Evolutionary conservation across 1,140 invertebrate species (phyloP).

Genomic region (Apis dorsata): DNA sequence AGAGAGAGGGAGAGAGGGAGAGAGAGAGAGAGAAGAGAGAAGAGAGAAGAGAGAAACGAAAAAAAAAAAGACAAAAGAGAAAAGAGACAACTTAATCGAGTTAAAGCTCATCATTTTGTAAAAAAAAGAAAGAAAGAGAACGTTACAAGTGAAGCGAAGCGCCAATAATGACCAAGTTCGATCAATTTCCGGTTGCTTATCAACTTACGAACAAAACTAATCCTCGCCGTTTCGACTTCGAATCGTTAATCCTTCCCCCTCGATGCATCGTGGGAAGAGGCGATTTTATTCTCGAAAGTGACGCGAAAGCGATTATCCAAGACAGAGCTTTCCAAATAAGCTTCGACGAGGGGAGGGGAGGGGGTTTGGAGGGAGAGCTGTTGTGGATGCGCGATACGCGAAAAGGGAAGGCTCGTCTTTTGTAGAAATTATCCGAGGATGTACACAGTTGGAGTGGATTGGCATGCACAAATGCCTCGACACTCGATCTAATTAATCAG

Average conservation of each 20-base stretch:
- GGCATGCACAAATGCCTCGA: slow-evolving; percentile 52
- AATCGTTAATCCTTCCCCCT: not conserved
- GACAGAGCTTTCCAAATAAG: not conserved
- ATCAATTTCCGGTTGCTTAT: not conserved
- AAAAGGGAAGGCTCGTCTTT: slow-evolving; percentile 27
- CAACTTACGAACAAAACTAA: not conserved
- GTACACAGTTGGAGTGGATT: slow-evolving; percentile 38
- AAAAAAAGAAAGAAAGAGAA: not conserved
- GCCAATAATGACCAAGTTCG: not conserved
- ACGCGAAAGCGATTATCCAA: not conserved
- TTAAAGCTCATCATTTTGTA: not conserved
- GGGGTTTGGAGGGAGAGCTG: too few relatives aligned
- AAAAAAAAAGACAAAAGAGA: not conserved
- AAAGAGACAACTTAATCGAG: not conserved
- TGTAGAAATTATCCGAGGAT: slow-evolving; percentile 13
- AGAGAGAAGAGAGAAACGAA: not conserved
- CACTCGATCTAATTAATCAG: slow-evolving; percentile 77
- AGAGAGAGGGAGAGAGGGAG: not conserved
- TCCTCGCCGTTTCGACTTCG: not conserved
- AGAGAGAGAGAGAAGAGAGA: not conserved
- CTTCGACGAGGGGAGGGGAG: not conserved
- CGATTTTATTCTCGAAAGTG: slow-evolving; percentile 7
- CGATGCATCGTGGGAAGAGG: not conserved
- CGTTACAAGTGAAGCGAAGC: not conserved
- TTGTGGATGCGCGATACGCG: not conserved